These are phyloP conservation scores for Alaudala cheleensis DNA, from an alignment of 2,113 vertebrate genomes.

Conservation along the genomic window DNA sequence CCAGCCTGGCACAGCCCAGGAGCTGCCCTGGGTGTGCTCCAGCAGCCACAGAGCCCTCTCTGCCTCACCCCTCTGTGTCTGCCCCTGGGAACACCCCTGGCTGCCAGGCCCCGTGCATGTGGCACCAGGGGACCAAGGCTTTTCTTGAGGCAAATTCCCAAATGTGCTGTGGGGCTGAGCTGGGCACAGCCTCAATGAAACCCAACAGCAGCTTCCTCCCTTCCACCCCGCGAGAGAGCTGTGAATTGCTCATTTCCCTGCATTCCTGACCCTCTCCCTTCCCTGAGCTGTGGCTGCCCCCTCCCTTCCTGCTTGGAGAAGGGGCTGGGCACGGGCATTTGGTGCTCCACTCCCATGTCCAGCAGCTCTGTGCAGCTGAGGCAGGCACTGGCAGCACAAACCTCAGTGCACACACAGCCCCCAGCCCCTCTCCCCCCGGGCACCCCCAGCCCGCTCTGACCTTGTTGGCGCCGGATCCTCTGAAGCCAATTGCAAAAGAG, in stretches of 20 bases:
- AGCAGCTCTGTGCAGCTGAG: rapidly evolving
- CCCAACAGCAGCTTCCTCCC: background rate
- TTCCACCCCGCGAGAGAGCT: background rate
- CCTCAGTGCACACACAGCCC: background rate
- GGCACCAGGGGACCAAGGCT: background rate
- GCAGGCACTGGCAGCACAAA: constrained; percentile 42
- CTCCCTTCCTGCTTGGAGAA: background rate
- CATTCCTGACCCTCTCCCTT: background rate
- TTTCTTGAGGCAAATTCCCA: background rate
- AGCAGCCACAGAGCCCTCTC: background rate
- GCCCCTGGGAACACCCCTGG: rapidly evolving
- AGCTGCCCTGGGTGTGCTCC: background rate
- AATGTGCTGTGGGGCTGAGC: background rate
- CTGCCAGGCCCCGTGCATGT: rapidly evolving
- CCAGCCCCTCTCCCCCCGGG: background rate
- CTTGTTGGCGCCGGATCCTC: constrained; percentile 74
- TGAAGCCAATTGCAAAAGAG: constrained; percentile 79
- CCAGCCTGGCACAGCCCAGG: background rate
- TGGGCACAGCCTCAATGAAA: rapidly evolving
- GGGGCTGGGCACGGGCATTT: rapidly evolving
- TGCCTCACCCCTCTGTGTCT: background rate
- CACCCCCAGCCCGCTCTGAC: constrained; percentile 54
- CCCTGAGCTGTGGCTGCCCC: background rate
- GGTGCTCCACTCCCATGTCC: background rate
- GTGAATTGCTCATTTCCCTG: background rate